Evolutionary conservation across 2,797 vertebrate genomes (phyloP), one percentile per base, ranked within the genome.

Genomic region (Sus cebifrons): DNA sequence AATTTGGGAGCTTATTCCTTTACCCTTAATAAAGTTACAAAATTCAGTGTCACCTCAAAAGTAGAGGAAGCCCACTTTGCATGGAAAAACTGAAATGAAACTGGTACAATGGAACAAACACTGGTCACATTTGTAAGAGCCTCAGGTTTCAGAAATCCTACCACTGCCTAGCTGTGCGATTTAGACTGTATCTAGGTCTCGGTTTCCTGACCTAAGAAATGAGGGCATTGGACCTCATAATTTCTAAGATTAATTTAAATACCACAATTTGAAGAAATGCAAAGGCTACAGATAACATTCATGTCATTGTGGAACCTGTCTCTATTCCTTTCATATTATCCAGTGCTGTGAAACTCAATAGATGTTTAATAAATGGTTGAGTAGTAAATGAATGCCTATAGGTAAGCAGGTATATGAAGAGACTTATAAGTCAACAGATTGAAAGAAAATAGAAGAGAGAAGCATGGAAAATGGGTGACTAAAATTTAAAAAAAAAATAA

Each of bases 1-100:
- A 27, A 90, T 71, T 68, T 27, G 60, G 74, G 13, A 91, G 12
- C 18, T 25, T 8, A 36, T 2, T 49, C 21, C 6, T 78, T 86
- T 90, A 40, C 65, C 27, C 14, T 90, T 85, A 60, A 83, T 73
- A 85, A 84, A 96, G n/a, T 88, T 85, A 17, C 2, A 86, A 77
- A 82, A 67, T 58, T 62, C 84, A 89, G 75, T 85, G 18, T 44
- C 23, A 52, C 29, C 21, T 84, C 60, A 68, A 70, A 96, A 89
- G 5, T 9, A 71, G 23, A 88, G 13, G 25, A 78, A 86, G 25
- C 16, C 29, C 17, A 8, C 11, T 68, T 79, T 68, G 14, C 32
- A 8, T 64, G 11, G 18, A 36, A 91, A 94, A 58, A 1, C 13
- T 92, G 71, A 75, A 87, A 64, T 77, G 17, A 89, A 88, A 32